A percentile compares a stretch with the other conserved stretches of the same genome.
Evolutionary conservation across 2,113 vertebrate species (phyloP).

Genomic region (Myodes glareolus): DNA sequence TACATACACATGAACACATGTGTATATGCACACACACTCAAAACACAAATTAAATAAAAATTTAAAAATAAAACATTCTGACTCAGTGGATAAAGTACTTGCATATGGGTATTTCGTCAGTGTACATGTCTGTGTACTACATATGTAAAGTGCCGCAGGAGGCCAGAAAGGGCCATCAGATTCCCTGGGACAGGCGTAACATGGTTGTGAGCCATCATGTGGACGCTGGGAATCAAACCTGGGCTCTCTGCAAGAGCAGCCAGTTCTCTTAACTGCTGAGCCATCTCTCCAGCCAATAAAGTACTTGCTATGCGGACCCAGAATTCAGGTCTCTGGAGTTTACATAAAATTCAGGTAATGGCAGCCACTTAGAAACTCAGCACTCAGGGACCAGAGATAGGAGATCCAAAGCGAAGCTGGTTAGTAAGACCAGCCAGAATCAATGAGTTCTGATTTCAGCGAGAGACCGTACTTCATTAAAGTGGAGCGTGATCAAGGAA

Average conservation of each 20-base stretch:
- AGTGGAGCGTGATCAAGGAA: neutral
- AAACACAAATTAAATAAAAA: neutral
- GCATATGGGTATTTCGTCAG: neutral
- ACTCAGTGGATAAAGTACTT: neutral
- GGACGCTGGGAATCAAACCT: too few species aligned
- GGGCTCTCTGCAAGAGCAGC: too few species aligned
- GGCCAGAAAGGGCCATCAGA: neutral
- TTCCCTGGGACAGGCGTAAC: neutral
- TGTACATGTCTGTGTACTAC: neutral
- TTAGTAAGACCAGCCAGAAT: neutral
- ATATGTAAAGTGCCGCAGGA: too few species aligned
- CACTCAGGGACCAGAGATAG: neutral
- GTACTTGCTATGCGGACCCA: neutral
- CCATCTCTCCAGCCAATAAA: neutral
- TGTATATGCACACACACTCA: neutral
- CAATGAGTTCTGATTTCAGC: neutral
- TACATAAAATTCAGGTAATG: neutral
- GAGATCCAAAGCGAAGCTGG: neutral
- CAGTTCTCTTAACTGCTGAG: neutral
- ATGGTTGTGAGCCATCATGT: neutral
- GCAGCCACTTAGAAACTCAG: neutral
- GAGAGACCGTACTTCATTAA: neutral
- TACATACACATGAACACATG: neutral
- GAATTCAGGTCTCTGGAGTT: neutral
- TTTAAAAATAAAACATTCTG: neutral